Evolutionary conservation across 2,888 invertebrate genomes (phyloP).

Genomic region (Zaprionus obscuricornis): DNA sequence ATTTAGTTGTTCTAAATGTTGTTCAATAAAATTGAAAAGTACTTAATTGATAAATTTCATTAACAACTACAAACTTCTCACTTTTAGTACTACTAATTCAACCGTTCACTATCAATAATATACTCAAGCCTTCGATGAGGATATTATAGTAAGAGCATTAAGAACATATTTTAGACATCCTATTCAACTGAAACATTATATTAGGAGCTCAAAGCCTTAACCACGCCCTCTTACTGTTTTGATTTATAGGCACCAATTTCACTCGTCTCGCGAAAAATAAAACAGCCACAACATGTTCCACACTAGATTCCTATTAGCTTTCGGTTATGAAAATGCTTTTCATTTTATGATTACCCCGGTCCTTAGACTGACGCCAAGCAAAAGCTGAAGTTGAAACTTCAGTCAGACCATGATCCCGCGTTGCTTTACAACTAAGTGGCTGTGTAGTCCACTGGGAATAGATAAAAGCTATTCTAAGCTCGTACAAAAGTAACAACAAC

Average conservation of each 20-base stretch:
- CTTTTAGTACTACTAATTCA: too few species aligned
- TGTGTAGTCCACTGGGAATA: conserved; percentile 59
- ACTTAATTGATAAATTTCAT: too few species aligned
- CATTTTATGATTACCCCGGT: conserved; percentile 55
- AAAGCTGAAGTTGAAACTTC: conserved; percentile 1
- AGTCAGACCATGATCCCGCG: conserved; percentile 12
- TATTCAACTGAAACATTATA: too few species aligned
- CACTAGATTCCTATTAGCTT: not conserved
- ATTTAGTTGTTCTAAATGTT: too few species aligned
- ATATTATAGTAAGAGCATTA: too few species aligned
- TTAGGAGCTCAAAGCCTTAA: too few species aligned
- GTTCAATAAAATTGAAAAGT: too few species aligned
- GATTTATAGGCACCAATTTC: conserved; percentile 59
- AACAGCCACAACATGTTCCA: conserved; percentile 23
- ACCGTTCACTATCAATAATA: too few species aligned
- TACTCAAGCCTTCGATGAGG: too few species aligned
- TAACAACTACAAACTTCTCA: too few species aligned
- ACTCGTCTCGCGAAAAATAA: conserved; percentile 38
- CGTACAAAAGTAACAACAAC: conserved; percentile 4
- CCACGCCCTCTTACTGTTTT: conserved; percentile 75
- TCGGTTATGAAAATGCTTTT: conserved; percentile 21
- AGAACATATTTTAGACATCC: too few species aligned
- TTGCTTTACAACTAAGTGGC: conserved; percentile 58
- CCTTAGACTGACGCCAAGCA: conserved; percentile 21
- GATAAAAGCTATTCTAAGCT: conserved; percentile 61